Percentiles rank a stretch among this genome's conserved stretches.
phyloP scores from a whole-genome alignment of 2,113 vertebrate species.

The Rhinogobius similis region DNA sequence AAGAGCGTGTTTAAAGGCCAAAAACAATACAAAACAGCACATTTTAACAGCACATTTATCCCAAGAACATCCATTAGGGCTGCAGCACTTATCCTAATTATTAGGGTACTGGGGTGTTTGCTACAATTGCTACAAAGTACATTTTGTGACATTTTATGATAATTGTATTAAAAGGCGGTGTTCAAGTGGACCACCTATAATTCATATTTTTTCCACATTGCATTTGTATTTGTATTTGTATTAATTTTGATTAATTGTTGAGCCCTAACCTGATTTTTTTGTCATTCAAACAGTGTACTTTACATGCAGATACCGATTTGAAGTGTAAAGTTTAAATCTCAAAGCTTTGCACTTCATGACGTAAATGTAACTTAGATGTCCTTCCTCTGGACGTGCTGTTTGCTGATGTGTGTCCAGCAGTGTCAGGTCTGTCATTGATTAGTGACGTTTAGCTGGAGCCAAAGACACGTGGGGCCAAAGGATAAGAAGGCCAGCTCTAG shows the following conservation, averaged over 20 bases:
- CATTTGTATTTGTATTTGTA: too few species aligned
- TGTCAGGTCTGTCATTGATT: conserved; percentile 7
- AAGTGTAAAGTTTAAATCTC: not conserved
- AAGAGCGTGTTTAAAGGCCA: too few species aligned
- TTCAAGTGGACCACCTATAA: too few species aligned
- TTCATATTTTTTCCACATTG: too few species aligned
- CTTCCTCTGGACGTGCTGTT: not conserved
- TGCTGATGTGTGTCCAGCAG: not conserved
- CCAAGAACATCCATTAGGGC: too few species aligned
- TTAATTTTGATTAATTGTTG: too few species aligned
- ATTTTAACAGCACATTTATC: too few species aligned
- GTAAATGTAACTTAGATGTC: not conserved
- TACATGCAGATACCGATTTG: not conserved
- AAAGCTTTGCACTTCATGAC: not conserved
- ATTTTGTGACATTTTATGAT: not conserved
- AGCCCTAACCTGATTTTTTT: not conserved
- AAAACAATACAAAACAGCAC: too few species aligned
- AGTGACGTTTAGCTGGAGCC: conserved; percentile 2
- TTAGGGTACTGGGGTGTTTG: not conserved
- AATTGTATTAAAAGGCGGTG: too few species aligned
- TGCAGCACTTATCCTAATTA: too few species aligned
- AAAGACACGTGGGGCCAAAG: not conserved
- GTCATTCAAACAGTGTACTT: not conserved
- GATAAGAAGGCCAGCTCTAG: conserved; percentile 5
- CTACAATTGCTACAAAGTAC: too few species aligned